A percentile compares a stretch with the other conserved stretches of the same genome.
These are phyloP conservation scores for Phenganax stokvisi DNA, from an alignment of 92 coral and sea anemone genomes.

Conservation along the genomic window DNA sequence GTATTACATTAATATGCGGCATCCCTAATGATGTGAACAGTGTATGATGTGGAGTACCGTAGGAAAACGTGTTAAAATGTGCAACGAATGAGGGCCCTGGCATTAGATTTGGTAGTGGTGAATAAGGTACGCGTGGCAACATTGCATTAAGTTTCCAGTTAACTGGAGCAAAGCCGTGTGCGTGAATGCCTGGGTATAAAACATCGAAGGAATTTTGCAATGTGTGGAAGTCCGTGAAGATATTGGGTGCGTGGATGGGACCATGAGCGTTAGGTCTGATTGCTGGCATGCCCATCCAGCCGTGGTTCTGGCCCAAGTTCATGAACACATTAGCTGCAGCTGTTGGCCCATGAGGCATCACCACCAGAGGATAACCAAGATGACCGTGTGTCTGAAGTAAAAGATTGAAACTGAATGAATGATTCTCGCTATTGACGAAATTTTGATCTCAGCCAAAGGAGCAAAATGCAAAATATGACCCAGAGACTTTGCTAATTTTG, in stretches of 20 bases:
- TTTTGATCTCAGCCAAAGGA: too few relatives aligned
- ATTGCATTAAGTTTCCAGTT: conserved; percentile 39
- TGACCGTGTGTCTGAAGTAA: conserved; percentile 2
- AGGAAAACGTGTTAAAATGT: neutral
- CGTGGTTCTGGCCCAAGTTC: conserved; percentile 39
- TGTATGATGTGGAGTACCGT: conserved; percentile 16
- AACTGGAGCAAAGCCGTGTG: conserved; percentile 37
- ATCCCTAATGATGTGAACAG: conserved; percentile 5
- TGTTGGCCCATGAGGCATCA: conserved; percentile 37
- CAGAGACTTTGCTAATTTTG: too few relatives aligned
- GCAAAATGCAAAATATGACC: too few relatives aligned
- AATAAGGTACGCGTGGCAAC: conserved; percentile 26
- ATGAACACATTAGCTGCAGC: conserved; percentile 26
- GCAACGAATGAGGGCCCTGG: conserved; percentile 34
- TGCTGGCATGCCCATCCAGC: conserved; percentile 40
- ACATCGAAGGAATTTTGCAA: conserved; percentile 23
- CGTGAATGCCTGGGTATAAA: conserved; percentile 32
- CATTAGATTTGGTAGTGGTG: conserved; percentile 3
- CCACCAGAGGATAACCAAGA: conserved; percentile 33
- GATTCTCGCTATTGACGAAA: too few relatives aligned
- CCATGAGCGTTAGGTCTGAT: conserved; percentile 33
- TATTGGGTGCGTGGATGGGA: conserved; percentile 24
- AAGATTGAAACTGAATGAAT: neutral
- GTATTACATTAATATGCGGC: conserved; percentile 36
- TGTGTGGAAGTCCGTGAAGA: conserved; percentile 35